A percentile compares a stretch with the other conserved stretches of the same genome.
These are phyloP conservation scores for Reticulitermes speratus DNA, from an alignment of 1,140 invertebrate species.

Conservation along the genomic window DNA sequence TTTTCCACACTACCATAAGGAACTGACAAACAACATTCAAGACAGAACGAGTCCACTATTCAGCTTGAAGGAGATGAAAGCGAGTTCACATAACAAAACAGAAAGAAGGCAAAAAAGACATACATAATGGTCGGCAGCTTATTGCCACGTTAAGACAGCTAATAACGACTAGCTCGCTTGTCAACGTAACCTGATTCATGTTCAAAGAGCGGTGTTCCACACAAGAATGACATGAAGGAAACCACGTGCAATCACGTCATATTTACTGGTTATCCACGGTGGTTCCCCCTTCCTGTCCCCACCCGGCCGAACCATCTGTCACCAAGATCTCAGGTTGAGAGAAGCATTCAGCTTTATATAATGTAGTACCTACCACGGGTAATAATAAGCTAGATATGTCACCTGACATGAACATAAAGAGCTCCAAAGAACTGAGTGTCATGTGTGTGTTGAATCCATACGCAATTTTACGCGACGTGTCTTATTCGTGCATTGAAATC, in stretches of 20 bases:
- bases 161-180: slow-evolving; percentile 22
- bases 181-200: slow-evolving; percentile 17
- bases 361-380: neutral
- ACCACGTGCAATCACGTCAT: slow-evolving; percentile 27
- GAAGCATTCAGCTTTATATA: too few species aligned
- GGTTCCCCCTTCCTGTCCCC: neutral
- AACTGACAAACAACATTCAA: neutral
- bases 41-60: neutral
- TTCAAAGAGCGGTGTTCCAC: neutral
- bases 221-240: neutral
- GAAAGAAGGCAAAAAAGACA: neutral
- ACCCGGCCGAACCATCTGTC: slow-evolving; percentile 2
- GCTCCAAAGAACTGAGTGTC: neutral
- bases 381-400: slow-evolving; percentile 30
- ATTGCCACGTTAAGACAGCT: slow-evolving; percentile 20
- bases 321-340: neutral
- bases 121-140: too few species aligned
- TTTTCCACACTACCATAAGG: neutral
- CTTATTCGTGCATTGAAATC: slow-evolving; percentile 27
- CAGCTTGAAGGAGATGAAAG: neutral
- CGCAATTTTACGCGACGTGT: slow-evolving; percentile 29
- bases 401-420: slow-evolving; percentile 25
- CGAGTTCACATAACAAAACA: neutral
- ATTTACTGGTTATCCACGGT: slow-evolving; percentile 19
- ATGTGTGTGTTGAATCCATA: slow-evolving; percentile 5